A percentile compares a stretch with the other conserved stretches of the same genome.
These are phyloP conservation scores for Triplophysa tibetana DNA, from an alignment of 2,113 vertebrate species.

Conservation along the genomic window DNA sequence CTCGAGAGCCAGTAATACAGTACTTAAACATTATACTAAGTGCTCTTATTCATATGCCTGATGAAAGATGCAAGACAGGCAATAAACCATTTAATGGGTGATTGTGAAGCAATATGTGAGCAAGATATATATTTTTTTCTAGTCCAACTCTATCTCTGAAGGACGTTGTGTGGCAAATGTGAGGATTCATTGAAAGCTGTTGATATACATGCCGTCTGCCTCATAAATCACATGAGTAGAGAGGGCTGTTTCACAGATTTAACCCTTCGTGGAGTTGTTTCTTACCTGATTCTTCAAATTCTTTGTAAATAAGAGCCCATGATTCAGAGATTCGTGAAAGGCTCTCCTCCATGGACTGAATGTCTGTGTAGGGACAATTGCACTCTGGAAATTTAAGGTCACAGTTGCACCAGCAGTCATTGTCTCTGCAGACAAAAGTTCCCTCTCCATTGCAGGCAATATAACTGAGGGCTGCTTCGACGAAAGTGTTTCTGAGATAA, in stretches of 20 bases:
- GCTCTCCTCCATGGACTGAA: slow-evolving; percentile 95
- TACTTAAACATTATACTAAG: slow-evolving; percentile 69
- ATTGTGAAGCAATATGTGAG: slow-evolving; percentile 68
- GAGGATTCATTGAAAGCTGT: slow-evolving; percentile 49
- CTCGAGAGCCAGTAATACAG: slow-evolving; percentile 62
- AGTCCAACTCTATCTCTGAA: slow-evolving; percentile 52
- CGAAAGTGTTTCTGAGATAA: slow-evolving; percentile 90
- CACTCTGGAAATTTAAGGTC: slow-evolving; percentile 90
- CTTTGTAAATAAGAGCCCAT: slow-evolving; percentile 86
- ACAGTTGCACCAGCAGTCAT: slow-evolving; percentile 95
- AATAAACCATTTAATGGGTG: slow-evolving; percentile 68
- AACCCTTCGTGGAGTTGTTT: not conserved
- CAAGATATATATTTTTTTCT: slow-evolving; percentile 42
- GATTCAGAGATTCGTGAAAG: slow-evolving; percentile 88
- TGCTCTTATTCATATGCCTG: slow-evolving; percentile 61
- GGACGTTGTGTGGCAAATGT: slow-evolving; percentile 43
- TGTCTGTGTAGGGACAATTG: slow-evolving; percentile 96
- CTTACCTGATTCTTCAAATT: slow-evolving; percentile 94
- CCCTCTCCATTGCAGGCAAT: slow-evolving; percentile 97
- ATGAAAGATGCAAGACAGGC: slow-evolving; percentile 58
- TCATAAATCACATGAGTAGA: slow-evolving; percentile 51
- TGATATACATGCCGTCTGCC: slow-evolving; percentile 38
- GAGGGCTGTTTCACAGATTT: slow-evolving; percentile 11
- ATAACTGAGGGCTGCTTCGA: slow-evolving; percentile 92
- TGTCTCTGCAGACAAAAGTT: slow-evolving; percentile 90